These are phyloP conservation scores for Suillia variegata DNA, from an alignment of 2,888 invertebrate genomes.

Conservation along the genomic window DNA sequence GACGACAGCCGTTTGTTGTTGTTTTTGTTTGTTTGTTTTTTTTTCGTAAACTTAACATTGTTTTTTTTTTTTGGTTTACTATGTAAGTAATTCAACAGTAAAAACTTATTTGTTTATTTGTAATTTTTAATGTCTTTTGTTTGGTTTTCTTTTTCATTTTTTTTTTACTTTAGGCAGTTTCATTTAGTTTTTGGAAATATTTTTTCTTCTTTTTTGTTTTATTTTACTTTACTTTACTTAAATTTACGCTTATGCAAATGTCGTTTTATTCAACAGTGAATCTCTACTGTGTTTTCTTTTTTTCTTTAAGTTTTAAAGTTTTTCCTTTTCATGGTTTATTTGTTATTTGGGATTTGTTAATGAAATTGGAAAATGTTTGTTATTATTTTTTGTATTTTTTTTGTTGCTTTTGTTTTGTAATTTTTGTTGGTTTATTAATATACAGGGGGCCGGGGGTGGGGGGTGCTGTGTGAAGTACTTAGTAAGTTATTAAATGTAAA, in stretches of 20 bases:
- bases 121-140: no score
- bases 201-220: conserved; percentile 14
- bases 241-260: no score
- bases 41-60: no score
- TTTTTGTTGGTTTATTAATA: conserved; percentile 25
- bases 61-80: conserved; percentile 3
- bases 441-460: no score
- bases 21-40: background rate
- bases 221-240: no score
- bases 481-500: background rate
- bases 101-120: no score
- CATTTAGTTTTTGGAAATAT: conserved; percentile 42
- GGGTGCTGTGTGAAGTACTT: no score
- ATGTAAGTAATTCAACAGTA: no score
- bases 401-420: conserved; percentile 22
- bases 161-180: conserved; percentile 51
- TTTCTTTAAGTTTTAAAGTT: background rate
- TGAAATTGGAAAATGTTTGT: background rate
- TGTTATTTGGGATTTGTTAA: background rate
- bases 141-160: conserved; percentile 20
- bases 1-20: no score
- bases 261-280: no score
- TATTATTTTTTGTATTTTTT: conserved; percentile 16
- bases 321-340: background rate
- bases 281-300: background rate